Evolutionary conservation across 2,113 vertebrate genomes (phyloP).

Genomic region (Tupaia tana): DNA sequence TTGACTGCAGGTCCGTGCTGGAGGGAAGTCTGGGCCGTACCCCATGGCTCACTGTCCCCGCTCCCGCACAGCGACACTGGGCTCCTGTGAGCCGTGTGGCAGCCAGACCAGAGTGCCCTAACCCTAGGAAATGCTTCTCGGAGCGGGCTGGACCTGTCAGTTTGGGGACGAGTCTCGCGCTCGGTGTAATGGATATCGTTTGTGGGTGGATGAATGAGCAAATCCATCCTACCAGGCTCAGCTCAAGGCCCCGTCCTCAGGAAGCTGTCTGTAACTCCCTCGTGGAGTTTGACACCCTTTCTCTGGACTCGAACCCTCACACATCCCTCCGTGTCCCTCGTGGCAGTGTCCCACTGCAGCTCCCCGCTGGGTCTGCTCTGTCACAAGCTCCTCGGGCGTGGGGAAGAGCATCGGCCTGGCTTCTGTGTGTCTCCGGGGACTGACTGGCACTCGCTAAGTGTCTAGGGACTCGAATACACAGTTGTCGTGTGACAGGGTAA

Average conservation of each 20-base stretch:
- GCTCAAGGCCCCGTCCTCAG: not conserved
- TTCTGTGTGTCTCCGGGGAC: not conserved
- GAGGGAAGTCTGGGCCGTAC: not conserved
- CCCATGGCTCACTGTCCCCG: no score
- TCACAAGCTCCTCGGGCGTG: not conserved
- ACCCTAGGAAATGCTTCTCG: not conserved
- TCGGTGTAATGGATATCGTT: not conserved
- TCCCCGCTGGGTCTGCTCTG: not conserved
- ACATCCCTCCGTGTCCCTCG: not conserved
- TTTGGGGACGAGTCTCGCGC: not conserved
- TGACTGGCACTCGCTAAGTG: not conserved
- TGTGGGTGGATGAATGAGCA: not conserved
- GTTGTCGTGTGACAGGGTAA: not conserved
- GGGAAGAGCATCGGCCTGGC: not conserved
- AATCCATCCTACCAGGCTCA: not conserved
- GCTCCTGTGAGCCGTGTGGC: no score
- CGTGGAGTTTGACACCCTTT: not conserved
- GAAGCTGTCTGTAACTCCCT: not conserved
- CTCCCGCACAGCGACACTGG: no score
- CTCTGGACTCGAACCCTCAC: not conserved
- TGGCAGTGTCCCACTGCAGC: rapidly evolving
- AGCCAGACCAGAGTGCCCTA: no score
- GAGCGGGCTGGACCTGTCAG: not conserved
- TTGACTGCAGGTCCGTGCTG: not conserved
- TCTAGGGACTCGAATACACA: not conserved